phyloP scores from a whole-genome alignment of 2,113 vertebrate species.

The Rousettus leschenaultii region DNA sequence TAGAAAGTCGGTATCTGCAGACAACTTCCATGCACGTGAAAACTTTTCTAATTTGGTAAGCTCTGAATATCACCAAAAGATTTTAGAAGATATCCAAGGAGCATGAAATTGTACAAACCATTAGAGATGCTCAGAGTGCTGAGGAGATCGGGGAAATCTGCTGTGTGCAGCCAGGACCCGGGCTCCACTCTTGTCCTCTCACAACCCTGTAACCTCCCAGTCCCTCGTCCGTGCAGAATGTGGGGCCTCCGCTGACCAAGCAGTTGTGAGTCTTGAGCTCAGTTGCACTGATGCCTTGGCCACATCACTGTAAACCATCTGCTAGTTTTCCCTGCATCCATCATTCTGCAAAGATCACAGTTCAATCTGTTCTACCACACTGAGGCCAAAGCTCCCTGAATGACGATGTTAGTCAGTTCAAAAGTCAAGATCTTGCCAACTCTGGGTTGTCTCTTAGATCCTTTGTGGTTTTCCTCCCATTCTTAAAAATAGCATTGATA shows the following conservation, averaged over 20 bases:
- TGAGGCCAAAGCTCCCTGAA: background rate
- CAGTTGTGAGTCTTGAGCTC: background rate
- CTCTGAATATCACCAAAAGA: background rate
- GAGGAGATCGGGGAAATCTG: constrained; percentile 57
- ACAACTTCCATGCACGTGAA: background rate
- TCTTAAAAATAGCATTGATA: background rate
- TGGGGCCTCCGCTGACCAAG: constrained; percentile 33
- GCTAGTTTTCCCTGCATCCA: constrained; percentile 39
- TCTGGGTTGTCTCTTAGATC: background rate
- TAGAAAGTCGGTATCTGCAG: background rate
- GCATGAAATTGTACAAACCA: background rate
- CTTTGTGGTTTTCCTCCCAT: background rate
- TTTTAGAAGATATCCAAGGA: background rate
- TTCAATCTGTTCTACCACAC: constrained; percentile 20
- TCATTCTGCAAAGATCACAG: constrained; percentile 19
- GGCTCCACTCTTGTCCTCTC: constrained; percentile 5
- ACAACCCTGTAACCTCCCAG: constrained; percentile 24
- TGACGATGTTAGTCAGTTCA: background rate
- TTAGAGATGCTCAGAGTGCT: background rate
- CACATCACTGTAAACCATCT: constrained; percentile 44
- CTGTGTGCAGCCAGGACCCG: background rate
- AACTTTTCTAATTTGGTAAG: background rate
- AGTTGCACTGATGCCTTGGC: constrained; percentile 29
- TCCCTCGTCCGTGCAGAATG: background rate
- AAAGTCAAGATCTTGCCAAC: background rate